Percentiles rank a stretch among this genome's conserved stretches.
phyloP scores from a whole-genome alignment of 2,888 invertebrate species.

The Cabera pusaria region DNA sequence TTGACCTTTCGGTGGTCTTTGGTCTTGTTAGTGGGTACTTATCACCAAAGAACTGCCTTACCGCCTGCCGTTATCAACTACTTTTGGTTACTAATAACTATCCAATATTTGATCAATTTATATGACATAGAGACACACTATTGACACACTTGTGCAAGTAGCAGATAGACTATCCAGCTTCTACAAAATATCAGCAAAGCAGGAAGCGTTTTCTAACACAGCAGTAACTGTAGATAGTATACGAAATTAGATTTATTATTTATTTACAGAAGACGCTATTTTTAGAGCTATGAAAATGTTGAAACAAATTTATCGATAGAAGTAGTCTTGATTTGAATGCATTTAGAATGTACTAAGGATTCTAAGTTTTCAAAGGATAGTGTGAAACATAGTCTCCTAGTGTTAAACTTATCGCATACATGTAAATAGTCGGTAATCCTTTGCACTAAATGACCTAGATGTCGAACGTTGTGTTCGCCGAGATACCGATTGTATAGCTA shows the following conservation, averaged over 20 bases:
- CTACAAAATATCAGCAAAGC: too few species aligned
- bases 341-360: conserved; percentile 20
- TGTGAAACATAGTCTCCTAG: conserved; percentile 29
- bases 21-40: too few species aligned
- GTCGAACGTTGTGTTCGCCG: conserved; percentile 6
- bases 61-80: too few species aligned
- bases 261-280: conserved; percentile 21
- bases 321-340: conserved; percentile 15
- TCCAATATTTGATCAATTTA: too few species aligned
- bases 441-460: conserved; percentile 39
- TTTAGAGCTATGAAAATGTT: conserved; percentile 28
- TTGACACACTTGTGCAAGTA: too few species aligned
- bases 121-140: too few species aligned
- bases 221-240: too few species aligned
- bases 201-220: too few species aligned
- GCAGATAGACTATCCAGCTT: too few species aligned
- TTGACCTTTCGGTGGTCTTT: too few species aligned
- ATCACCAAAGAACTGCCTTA: too few species aligned
- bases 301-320: conserved; percentile 27
- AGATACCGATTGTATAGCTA: conserved; percentile 38
- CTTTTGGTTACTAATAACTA: too few species aligned
- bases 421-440: conserved; percentile 63
- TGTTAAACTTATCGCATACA: conserved; percentile 48
- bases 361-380: conserved; percentile 17
- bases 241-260: conserved; percentile 1